Evolutionary conservation across 1,140 invertebrate species (phyloP), one percentile per base, ranked within the genome.

Genomic region (Delia radicum): DNA sequence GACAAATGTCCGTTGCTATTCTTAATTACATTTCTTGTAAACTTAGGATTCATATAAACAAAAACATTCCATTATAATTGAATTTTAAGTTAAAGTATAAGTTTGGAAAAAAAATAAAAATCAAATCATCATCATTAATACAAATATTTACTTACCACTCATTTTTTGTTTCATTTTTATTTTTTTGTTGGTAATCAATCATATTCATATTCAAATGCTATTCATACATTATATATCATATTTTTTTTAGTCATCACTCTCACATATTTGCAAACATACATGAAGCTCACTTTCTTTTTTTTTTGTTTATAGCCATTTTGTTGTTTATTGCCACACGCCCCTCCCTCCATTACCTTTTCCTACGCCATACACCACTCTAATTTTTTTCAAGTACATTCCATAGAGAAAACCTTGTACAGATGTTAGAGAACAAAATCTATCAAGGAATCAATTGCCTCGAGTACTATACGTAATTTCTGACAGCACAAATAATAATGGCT

Each of bases 401-500:
- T n/a, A n/a, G n/a, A n/a, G n/a, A 24, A 5, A 37, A 69, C n/a
- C 65, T 13, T 33, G 65, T 69, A 69, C 65, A 69, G 65, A 69
- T 69, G 65, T 37, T 69, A 24, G 65, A 24, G 18, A 24, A 21
- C 18, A 33, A 69, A n/a, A 69, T 69, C 65, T 33, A 69, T 33
- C n/a, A 33, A 55, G 46, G 65, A 69, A 69, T 69, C 65, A 69
- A 69, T 69, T 69, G 65, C 65, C 65, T 69, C 65, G 37, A 69
- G 65, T 69, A 69, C 31, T 69, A 18, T 33, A 37, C 65, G 65
- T 69, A 69, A 69, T 69, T 69, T 69, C 65, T 69, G 65, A 37
- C 65, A 69, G 65, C 65, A 37, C 65, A 69, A 69, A 69, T 69
- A 69, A 69, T 69, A 69, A 69, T 69, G 65, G 65, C 65, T 69